These are phyloP conservation scores for Hepsetus odoe DNA, from an alignment of 2,113 vertebrate species.

Conservation along the genomic window DNA sequence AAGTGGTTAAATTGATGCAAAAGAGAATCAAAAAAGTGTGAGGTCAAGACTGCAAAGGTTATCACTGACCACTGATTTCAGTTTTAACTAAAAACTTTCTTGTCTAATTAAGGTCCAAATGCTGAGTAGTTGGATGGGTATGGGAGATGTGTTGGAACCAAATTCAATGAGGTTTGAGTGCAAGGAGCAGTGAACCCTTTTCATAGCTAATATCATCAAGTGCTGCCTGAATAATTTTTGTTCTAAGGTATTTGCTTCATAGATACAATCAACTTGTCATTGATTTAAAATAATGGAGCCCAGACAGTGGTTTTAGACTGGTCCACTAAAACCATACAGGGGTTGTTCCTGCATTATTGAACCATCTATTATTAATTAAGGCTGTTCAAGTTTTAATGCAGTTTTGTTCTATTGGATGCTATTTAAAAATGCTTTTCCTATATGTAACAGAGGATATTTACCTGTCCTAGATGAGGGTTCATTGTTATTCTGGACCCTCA, in stretches of 20 bases:
- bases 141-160: background rate
- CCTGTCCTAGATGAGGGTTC: constrained; percentile 81
- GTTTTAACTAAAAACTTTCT: background rate
- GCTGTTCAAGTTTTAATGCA: background rate
- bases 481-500: constrained; percentile 82
- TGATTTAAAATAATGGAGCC: no score
- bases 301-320: background rate
- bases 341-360: background rate
- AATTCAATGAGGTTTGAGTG: background rate
- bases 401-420: background rate
- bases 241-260: background rate
- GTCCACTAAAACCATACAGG: background rate
- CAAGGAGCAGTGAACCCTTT: background rate
- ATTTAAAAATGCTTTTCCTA: background rate
- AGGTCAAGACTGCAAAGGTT: no score
- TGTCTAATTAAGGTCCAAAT: background rate
- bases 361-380: no score
- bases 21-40: background rate
- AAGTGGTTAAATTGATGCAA: background rate
- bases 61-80: background rate
- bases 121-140: background rate
- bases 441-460: constrained; percentile 55
- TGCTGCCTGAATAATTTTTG: background rate
- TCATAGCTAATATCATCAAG: background rate
- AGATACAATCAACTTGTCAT: no score